phyloP scores from a whole-genome alignment of 2,888 invertebrate species.

The Flabesymbios commensalis region DNA sequence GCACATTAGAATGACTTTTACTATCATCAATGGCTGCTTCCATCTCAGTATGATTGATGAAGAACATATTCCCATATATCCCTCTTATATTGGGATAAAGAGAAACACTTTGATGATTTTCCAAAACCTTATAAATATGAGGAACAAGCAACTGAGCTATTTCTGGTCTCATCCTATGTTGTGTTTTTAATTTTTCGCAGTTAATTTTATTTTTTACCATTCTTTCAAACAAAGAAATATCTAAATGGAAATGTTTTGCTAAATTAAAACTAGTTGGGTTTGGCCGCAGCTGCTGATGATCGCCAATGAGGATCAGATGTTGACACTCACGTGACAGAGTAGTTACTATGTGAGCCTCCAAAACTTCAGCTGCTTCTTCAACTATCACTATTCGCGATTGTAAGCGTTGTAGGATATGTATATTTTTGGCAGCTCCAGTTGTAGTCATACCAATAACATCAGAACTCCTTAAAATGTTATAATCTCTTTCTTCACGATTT shows the following conservation, averaged over 20 bases:
- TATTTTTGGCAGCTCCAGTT: slow-evolving; percentile 53
- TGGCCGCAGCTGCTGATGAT: slow-evolving; percentile 81
- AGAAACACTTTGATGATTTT: slow-evolving; percentile 44
- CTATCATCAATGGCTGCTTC: slow-evolving; percentile 40
- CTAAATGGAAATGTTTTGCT: slow-evolving; percentile 71
- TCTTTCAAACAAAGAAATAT: slow-evolving; percentile 81
- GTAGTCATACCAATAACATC: slow-evolving; percentile 57
- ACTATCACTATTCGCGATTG: slow-evolving; percentile 66
- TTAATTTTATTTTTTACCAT: slow-evolving; percentile 73
- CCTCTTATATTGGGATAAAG: slow-evolving; percentile 43
- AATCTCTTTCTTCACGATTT: slow-evolving; percentile 39
- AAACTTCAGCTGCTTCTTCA: slow-evolving; percentile 87
- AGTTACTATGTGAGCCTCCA: slow-evolving; percentile 82
- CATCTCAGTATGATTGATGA: slow-evolving; percentile 44
- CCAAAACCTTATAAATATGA: slow-evolving; percentile 46
- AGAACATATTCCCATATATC: slow-evolving; percentile 45
- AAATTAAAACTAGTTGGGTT: slow-evolving; percentile 72
- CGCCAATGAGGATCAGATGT: slow-evolving; percentile 82
- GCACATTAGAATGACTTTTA: slow-evolving; percentile 46
- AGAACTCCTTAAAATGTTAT: slow-evolving; percentile 36
- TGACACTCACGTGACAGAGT: slow-evolving; percentile 74
- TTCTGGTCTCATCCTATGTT: slow-evolving; percentile 63
- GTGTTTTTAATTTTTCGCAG: slow-evolving; percentile 68
- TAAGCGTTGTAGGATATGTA: slow-evolving; percentile 48
- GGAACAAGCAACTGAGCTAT: slow-evolving; percentile 47